Evolutionary conservation across 2,113 vertebrate genomes (phyloP).

Genomic region (Pitta sordida): DNA sequence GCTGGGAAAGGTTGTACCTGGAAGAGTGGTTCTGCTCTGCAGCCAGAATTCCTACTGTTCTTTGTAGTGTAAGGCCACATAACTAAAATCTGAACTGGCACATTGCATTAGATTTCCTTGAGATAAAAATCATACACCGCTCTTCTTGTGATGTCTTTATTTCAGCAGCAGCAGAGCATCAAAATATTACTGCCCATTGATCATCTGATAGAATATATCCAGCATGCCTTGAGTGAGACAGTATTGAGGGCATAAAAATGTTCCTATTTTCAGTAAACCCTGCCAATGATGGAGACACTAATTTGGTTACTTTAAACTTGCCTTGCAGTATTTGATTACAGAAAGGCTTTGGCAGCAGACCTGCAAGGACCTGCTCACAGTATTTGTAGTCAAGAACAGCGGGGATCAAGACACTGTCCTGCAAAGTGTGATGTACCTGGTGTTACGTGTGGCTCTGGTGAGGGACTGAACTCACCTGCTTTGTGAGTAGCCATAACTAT

Average conservation of each 20-base stretch:
- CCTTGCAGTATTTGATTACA: background rate
- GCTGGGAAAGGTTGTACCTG: background rate
- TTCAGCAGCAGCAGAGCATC: background rate
- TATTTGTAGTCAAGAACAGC: background rate
- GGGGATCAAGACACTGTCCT: background rate
- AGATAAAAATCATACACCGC: background rate
- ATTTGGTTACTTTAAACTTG: background rate
- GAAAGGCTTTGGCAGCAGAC: background rate
- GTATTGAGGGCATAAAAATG: background rate
- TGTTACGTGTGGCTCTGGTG: rapidly evolving
- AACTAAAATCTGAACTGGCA: background rate
- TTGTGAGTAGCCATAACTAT: no score
- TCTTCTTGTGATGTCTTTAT: background rate
- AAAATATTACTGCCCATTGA: background rate
- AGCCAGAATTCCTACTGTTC: background rate
- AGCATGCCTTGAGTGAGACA: background rate
- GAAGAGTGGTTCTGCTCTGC: background rate
- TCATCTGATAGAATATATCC: background rate
- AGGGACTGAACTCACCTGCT: background rate
- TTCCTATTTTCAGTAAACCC: background rate
- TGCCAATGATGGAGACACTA: background rate
- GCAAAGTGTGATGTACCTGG: background rate
- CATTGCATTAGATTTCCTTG: background rate
- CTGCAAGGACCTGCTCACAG: background rate
- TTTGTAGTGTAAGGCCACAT: background rate